phyloP scores from a whole-genome alignment of 2,113 vertebrate genomes.

The Seriola quinqueradiata region DNA sequence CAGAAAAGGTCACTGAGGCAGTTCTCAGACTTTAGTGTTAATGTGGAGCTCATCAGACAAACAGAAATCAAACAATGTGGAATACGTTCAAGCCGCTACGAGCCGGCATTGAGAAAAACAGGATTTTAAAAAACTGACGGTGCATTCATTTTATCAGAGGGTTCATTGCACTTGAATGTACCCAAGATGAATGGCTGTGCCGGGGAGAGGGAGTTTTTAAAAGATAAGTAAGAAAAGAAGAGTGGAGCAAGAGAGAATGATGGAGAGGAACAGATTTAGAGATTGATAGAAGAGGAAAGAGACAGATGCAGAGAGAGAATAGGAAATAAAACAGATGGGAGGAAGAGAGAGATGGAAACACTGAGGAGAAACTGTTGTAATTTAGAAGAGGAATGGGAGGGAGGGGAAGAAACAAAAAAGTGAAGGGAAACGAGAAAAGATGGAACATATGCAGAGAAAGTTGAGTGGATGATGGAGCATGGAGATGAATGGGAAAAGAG shows the following conservation, averaged over 20 bases:
- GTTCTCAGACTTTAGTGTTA: constrained; percentile 24
- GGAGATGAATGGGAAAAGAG: constrained; percentile 29
- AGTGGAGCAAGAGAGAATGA: constrained; percentile 42
- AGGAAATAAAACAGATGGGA: constrained; percentile 46
- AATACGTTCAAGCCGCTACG: constrained; percentile 10
- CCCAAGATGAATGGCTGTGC: constrained; percentile 49
- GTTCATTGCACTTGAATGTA: constrained; percentile 52
- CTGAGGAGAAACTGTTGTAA: constrained; percentile 19
- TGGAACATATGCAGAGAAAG: constrained; percentile 7
- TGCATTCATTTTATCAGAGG: constrained; percentile 46
- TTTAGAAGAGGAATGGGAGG: constrained; percentile 11
- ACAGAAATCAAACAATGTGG: constrained; percentile 24
- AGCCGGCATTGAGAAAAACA: constrained; percentile 33
- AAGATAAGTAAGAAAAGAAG: constrained; percentile 57
- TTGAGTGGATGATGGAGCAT: constrained; percentile 10
- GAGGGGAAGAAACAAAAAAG: constrained; percentile 6
- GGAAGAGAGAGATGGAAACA: constrained; percentile 15
- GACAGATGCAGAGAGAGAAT: constrained; percentile 4
- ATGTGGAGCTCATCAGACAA: constrained; percentile 8
- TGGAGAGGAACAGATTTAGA: constrained; percentile 46
- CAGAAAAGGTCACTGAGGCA: not conserved
- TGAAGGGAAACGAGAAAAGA: constrained; percentile 30
- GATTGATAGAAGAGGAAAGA: constrained; percentile 37
- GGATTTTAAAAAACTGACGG: constrained; percentile 33
- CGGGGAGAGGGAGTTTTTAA: constrained; percentile 30